Evolutionary conservation across 2,888 invertebrate genomes (phyloP), one percentile per base, ranked within the genome.

Genomic region (Chesias legatella): DNA sequence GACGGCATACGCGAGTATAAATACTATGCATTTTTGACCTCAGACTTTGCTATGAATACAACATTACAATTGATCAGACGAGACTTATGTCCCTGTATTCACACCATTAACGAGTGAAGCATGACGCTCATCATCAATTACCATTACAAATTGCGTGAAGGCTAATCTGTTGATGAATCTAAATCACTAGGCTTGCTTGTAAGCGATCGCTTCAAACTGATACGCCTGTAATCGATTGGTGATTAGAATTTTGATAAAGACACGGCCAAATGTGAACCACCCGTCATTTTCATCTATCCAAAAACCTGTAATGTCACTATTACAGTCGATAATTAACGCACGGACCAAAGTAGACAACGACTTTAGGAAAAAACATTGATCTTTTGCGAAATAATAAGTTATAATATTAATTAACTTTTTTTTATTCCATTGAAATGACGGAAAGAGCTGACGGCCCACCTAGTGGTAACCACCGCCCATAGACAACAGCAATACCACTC

Each of bases 141-240:
- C 48, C 42, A 43, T 54, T 51, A 57, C 51, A 50, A 59, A 60
- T 59, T 63, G 56, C 39, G 56, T 51, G 56, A 54, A 43, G 47
- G 50, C 41, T 77, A 76, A 79, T 79, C 79, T 43, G 45, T 48
- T 52, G 66, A 60, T 60, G 61, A 57, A 58, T 60, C 37, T 56
- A 52, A 70, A 73, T 74, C 64, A 70, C 64, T 56, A 48, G 51
- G 61, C 57, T 56, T 53, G 58, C 61, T 64, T 53, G 58, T 58
- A 42, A 38, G 42, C 40, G 51, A 55, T 57, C 53, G 55, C 28
- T 48, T 43, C 34, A 38, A 49, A 39, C 46, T 32, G 33, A 25
- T 24, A 37, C 40, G 46, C 35, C 44, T 29, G 7, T 24, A 44
- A 45, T 34, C 34, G 48, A 34, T 43, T 41, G 45, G 41, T 60